Evolutionary conservation across 2,113 vertebrate genomes (phyloP), one percentile per base, ranked within the genome.

Genomic region (Reinhardtius hippoglossoides): DNA sequence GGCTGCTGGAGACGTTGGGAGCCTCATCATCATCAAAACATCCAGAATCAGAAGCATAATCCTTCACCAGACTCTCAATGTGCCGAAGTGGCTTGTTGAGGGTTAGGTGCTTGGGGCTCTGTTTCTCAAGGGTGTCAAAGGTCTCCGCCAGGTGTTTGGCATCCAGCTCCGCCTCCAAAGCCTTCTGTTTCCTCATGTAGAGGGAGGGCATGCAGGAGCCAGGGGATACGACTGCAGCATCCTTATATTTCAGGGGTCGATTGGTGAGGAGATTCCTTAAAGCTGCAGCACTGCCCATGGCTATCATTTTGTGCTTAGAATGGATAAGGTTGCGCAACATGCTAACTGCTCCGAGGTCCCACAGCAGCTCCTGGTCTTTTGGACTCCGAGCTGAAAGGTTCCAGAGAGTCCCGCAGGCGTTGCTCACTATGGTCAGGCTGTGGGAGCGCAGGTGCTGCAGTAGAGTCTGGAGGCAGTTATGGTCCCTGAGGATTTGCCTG

Each of bases 281-380:
- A 2, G 98, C 98, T 0, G 98, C 98, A 0, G 98, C 97, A 2
- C 98, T 99, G 77, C 98, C 98, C 98, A 99, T 98, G 76, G 98
- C 98, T 1, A 99, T 99, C 97, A 99, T 99, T 92, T 99, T 99
- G 95, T 99, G 98, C 89, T 98, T 98, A 67, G 98, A 99, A 88
- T 99, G 97, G 83, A 99, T 97, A 46, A 99, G 97, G 94, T 98
- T 99, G 5, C 97, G 96, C 37, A 99, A 92, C 98, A 98, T 99
- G 93, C 96, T 97, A 54, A 99, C 96, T 0, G 97, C 98, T 1
- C 97, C 97, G 54, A 99, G 93, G 89, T 99, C 98, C 98, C 98
- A 99, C 14, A 99, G 94, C 74, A 99, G 93, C 90, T 99, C 98
- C 91, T 99, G 98, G 93, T 99, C 98, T 0, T 95, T 95, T 0